Base-by-base conservation (phyloP, 2,888 invertebrate genomes). In the Agriopis leucophaearia region DNA sequence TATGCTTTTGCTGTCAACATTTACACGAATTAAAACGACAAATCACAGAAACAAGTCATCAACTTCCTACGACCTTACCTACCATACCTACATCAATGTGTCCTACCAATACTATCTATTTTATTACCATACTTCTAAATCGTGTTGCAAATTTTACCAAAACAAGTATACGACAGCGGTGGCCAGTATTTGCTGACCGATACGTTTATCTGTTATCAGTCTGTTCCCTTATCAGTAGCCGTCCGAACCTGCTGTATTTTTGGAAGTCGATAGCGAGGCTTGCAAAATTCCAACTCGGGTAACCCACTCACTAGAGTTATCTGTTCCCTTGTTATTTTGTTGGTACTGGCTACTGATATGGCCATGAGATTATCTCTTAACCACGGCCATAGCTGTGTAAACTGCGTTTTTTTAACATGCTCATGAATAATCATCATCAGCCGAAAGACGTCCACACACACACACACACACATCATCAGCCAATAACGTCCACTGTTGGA, bases 221-320 rank as follows among this genome's bases (percentile, higher is more conserved):
- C 64, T 59, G 27, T 12, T 57, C 35, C 2, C 52, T 60, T 55
- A 60, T 60, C 59, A 45, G 52, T 36, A 9, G 52, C 0, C 58
- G 55, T 44, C 50, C 18, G 44, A 51, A 66, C 66, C 66, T 60
- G 65, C 54, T 65, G 60, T 59, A 52, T 47, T 44, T 60, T 65
- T 27, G 47, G 9, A 47, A 16, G 6, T 35, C 40, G 45, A 59
- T 47, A 47, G 52, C 10, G 42, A 42, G 38, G 13, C 9, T 60
- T 50, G 55, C 55, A 18, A 55, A 54, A 27, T 44, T 54, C 54
- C 40, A 40, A 13, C 13, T 13, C 16, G 18, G 55, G 55, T 42
- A 27, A 16, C 36, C 42, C 3, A 54, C 8, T 27, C 8, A 54
- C 8, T 27, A 7, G 12, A 18, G 5, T 42, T 27, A 18, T 42